A percentile compares a stretch with the other conserved stretches of the same genome.
phyloP scores from a whole-genome alignment of 1,140 invertebrate species.

The Drosophila pseudoananassae region DNA sequence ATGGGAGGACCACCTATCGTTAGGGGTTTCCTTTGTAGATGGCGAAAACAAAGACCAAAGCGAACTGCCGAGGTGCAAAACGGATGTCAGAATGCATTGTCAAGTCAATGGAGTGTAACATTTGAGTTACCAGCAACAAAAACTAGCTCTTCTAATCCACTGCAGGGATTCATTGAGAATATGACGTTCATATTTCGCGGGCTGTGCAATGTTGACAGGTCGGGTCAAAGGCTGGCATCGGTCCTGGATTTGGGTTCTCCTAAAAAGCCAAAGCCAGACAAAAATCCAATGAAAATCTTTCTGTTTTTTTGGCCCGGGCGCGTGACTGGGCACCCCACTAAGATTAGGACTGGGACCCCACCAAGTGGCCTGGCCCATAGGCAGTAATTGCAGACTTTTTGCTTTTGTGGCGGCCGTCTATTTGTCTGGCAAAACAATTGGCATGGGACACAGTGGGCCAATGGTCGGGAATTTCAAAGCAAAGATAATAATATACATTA shows the following conservation, averaged over 20 bases:
- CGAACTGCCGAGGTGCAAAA: conserved; percentile 39
- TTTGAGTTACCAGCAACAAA: conserved; percentile 14
- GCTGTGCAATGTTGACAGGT: conserved; percentile 53
- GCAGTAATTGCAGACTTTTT: conserved; percentile 48
- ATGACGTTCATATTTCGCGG: conserved; percentile 17
- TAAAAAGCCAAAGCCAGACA: conserved; percentile 15
- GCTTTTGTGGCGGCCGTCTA: conserved; percentile 41
- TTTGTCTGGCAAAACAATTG: conserved; percentile 61
- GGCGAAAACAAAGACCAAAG: conserved; percentile 31
- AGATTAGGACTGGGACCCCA: conserved; percentile 24
- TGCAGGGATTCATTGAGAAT: conserved; percentile 26
- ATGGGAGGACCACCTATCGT: conserved; percentile 31
- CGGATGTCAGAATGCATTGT: conserved; percentile 46
- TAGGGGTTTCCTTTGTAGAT: conserved; percentile 39
- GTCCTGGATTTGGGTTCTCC: conserved; percentile 18
- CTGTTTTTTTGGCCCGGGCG: conserved; percentile 14
- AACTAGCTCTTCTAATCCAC: neutral
- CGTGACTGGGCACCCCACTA: conserved; percentile 56
- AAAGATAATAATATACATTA: neutral
- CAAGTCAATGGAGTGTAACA: conserved; percentile 41
- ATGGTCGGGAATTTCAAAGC: neutral
- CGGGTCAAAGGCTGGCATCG: conserved; percentile 41
- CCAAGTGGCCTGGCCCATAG: conserved; percentile 33
- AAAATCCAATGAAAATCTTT: conserved; percentile 13
- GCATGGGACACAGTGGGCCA: conserved; percentile 31